Conservation (phyloP, 2,797 vertebrate species). For the Aphelocoma californica region DNA sequence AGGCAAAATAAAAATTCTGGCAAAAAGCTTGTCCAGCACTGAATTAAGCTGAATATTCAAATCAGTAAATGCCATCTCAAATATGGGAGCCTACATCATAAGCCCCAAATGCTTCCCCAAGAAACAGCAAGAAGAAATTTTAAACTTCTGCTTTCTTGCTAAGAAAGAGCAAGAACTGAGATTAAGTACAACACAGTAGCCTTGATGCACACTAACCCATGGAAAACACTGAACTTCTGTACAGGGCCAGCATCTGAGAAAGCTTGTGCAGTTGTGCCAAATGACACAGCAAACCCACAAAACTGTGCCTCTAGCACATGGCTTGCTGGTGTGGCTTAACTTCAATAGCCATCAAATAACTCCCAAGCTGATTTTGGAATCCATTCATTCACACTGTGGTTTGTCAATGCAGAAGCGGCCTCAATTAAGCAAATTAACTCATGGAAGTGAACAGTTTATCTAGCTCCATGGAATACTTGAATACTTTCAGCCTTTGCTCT, state of each 20-base stretch:
- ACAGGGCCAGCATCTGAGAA: not conserved
- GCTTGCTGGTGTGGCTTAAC: not conserved
- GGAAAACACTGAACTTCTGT: not conserved
- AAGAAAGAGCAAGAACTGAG: not conserved
- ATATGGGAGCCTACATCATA: not conserved
- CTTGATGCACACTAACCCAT: not conserved
- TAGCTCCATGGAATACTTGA: not conserved
- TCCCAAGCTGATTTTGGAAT: slow-evolving; percentile 26
- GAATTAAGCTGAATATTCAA: slow-evolving; percentile 16
- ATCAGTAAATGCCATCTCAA: slow-evolving; percentile 22
- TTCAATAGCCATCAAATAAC: slow-evolving; percentile 30
- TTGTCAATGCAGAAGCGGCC: not conserved
- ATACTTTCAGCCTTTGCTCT: not conserved
- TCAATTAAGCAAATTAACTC: not conserved
- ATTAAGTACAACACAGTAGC: not conserved
- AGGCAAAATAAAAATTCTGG: slow-evolving; percentile 11
- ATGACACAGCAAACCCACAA: slow-evolving; percentile 6
- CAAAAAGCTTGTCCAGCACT: not conserved
- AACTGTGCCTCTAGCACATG: not conserved
- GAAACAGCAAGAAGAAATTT: not conserved
- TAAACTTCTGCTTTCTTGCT: not conserved
- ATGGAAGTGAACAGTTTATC: not conserved
- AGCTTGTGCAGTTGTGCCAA: not conserved
- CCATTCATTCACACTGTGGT: slow-evolving; percentile 17
- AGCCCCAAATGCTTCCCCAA: not conserved